phyloP scores from a whole-genome alignment of 2,888 invertebrate genomes.

The Ptycholaimellus sp. region DNA sequence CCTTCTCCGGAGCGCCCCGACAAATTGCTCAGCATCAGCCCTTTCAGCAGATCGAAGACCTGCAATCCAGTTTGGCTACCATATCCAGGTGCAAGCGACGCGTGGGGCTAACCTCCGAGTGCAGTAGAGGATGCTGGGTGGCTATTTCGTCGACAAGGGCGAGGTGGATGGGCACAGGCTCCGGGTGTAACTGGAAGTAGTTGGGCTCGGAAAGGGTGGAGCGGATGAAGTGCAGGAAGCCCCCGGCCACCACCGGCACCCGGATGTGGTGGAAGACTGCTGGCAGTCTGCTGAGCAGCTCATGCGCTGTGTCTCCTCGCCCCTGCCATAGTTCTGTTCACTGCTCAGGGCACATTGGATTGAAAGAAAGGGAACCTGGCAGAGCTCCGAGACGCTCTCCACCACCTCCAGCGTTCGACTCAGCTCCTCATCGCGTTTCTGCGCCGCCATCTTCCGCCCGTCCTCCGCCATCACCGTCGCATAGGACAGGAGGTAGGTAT shows the following conservation, averaged over 20 bases:
- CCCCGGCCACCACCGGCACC: conserved; percentile 77
- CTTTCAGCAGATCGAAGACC: conserved; percentile 53
- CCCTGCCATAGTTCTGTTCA: too few relatives aligned
- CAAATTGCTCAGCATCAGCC: conserved; percentile 51
- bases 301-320: neutral
- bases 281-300: neutral
- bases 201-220: conserved; percentile 77
- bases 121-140: conserved; percentile 60
- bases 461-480: conserved; percentile 69
- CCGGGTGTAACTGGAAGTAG: conserved; percentile 82
- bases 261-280: conserved; percentile 30
- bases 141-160: conserved; percentile 89
- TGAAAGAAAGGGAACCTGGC: too few relatives aligned
- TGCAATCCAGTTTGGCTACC: too few relatives aligned
- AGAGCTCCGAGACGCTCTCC: neutral
- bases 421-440: neutral
- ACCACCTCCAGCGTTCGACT: neutral
- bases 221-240: conserved; percentile 77
- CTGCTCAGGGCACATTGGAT: too few relatives aligned
- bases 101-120: conserved; percentile 35
- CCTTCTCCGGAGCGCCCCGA: too few relatives aligned
- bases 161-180: conserved; percentile 73
- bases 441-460: conserved; percentile 1
- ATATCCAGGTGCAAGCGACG: too few relatives aligned
- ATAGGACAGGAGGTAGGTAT: conserved; percentile 74